Evolutionary conservation across 1,140 invertebrate genomes (phyloP), one percentile per base, ranked within the genome.

Genomic region (Aleiodes sp.): DNA sequence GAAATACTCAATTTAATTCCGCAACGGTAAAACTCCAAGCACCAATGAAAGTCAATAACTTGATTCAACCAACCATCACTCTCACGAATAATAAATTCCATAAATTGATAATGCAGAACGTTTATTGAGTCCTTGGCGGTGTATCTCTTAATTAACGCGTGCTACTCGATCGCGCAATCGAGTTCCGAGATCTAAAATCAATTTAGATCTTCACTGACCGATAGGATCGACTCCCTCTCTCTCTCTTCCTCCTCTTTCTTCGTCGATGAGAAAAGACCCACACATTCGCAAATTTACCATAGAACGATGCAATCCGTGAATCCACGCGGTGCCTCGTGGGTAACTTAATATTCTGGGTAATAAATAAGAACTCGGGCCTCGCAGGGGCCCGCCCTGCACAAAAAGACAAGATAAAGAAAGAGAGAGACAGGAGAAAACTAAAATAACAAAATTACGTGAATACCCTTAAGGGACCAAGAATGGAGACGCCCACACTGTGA

Each of bases 121-220:
- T 67, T 70, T 78, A 78, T 78, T 78, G 76, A 80, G 76, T 76
- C 73, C 70, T 72, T 68, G 70, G 72, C 70, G 65, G 69, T 60
- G 71, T 72, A 71, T 76, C 76, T 80, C 78, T 78, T 78, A 78
- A 80, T 80, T 78, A 80, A 78, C 74, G 71, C 73, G 68, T 52
- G 73, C 75, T 76, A 73, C 73, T 78, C 74, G 65, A 68, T 74
- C 68, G 72, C 59, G 64, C 71, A 78, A 80, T 80, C 77, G 76
- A 74, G 65, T 76, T 71, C 46, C 70, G 69, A 66, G 75, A 80
- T 80, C 77, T 80, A 78, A 78, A 79, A 80, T 80, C 78, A 80
- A 80, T 79, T 79, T 79, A 78, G 78, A 80, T 80, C 76, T 70
- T 65, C 37, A 67, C 65, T 70, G 29, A 33, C 43, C 75, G 78